Evolutionary conservation across 2,888 invertebrate genomes (phyloP).

Genomic region (Prosopocoilus inquinatus): DNA sequence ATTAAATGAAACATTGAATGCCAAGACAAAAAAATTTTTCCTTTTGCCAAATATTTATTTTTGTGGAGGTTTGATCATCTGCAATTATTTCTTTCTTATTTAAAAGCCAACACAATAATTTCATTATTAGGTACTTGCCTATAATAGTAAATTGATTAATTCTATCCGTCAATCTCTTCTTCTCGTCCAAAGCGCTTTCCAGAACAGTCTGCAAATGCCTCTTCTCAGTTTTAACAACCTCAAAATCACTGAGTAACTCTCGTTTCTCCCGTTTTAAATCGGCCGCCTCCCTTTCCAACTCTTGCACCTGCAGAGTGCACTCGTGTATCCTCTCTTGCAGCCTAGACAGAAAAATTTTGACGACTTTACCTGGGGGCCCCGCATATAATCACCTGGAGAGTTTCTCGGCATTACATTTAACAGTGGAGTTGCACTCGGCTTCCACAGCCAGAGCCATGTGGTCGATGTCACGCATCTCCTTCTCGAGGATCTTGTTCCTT

Average conservation of each 20-base stretch:
- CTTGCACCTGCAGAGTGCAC: slow-evolving; percentile 50
- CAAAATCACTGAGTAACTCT: slow-evolving; percentile 51
- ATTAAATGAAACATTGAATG: too few relatives aligned
- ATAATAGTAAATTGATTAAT: slow-evolving; percentile 61
- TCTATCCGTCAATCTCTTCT: slow-evolving; percentile 56
- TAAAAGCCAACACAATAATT: too few relatives aligned
- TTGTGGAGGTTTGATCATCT: too few relatives aligned
- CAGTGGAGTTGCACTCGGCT: slow-evolving; percentile 69
- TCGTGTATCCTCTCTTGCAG: slow-evolving; percentile 53
- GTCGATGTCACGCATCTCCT: slow-evolving; percentile 71
- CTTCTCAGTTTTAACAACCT: slow-evolving; percentile 56
- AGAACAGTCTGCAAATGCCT: slow-evolving; percentile 58
- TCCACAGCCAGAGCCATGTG: slow-evolving; percentile 73
- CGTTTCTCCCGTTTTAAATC: slow-evolving; percentile 50
- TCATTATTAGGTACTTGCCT: slow-evolving; percentile 43
- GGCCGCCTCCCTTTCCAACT: slow-evolving; percentile 51
- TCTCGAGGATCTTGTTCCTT: slow-evolving; percentile 67
- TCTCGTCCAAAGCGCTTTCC: slow-evolving; percentile 57
- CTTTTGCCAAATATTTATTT: too few relatives aligned
- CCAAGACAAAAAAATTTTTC: too few relatives aligned
- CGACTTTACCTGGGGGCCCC: slow-evolving; percentile 2
- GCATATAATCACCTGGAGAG: slow-evolving; percentile 43
- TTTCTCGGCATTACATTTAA: slow-evolving; percentile 59
- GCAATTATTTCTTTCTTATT: too few relatives aligned
- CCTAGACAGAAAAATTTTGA: slow-evolving; percentile 24